Base-by-base conservation (phyloP, 2,888 invertebrate species). In the Luperina testacea region DNA sequence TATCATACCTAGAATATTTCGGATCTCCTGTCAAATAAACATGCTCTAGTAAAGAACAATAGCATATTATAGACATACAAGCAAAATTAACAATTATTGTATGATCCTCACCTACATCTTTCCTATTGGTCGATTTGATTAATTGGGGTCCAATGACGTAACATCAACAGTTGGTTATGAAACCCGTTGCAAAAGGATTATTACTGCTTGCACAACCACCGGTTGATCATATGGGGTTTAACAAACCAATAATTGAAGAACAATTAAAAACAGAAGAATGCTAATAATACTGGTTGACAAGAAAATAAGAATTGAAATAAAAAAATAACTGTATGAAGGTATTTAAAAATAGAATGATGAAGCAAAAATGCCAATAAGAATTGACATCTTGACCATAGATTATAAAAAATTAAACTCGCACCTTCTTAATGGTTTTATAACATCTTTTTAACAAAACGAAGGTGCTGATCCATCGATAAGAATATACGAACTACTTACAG, bases 121-220 rank as follows among this genome's bases (percentile, higher is more conserved):
- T 77, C 74, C 87, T 61, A 78, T 61, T 77, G 68, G 69, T 27
- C 69, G 59, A 70, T 64, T 80, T 72, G 63, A 77, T 78, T 82
- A 85, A 78, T 80, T 77, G 64, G 83, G 65, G 75, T 63, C 69
- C 81, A 48, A 51, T 86, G 77, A 77, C 67, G 80, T 71, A 61
- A 77, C 27, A 73, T 80, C 83, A 85, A 85, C 85, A 83, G 84
- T 85, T 85, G 80, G 83, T 85, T 86, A 42, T 80, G 83, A 68
- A 80, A 83, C 27, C 32, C 65, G 32, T 67, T 86, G 86, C 71
- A 83, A 85, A 71, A 70, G 80, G 84, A 80, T 80, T 75, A 72
- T 68, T 74, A 63, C 27, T 78, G 75, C 24, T 67, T 70, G 71
- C 51, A 70, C 63, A 75, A 70, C 84, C 83, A 84, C 84, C 45